Evolutionary conservation across 2,888 invertebrate species (phyloP), one percentile per base, ranked within the genome.

Genomic region (Entomobrya proxima): DNA sequence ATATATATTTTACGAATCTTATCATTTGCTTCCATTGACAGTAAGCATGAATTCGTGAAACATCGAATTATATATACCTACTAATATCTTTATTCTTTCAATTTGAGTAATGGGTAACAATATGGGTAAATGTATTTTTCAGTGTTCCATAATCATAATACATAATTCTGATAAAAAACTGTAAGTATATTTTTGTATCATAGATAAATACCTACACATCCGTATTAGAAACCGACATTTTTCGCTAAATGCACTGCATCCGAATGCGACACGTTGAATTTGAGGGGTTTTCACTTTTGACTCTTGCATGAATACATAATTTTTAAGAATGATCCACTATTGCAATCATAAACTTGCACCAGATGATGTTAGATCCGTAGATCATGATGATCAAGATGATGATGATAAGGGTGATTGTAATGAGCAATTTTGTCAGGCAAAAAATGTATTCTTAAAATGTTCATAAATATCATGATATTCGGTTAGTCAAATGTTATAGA

Each of bases 241-340:
- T 52, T 67, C 50, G n/a, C n/a, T n/a, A n/a, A n/a, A n/a, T n/a
- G n/a, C 24, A 67, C 47, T 58, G n/a, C n/a, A 61, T 78, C 78
- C n/a, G n/a, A n/a, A n/a, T 47, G 52, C 78, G 67, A 52, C 79
- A 80, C 55, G 69, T 80, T 80, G 67, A 78, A 69, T 80, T n/a
- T n/a, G n/a, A n/a, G n/a, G 67, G 18, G n/a, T 80, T 78, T 37
- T 40, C 67, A 35, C 32, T 1, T 61, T 58, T 61, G 64, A 64
- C 78, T 35, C 64, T 67, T 37, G 69, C 67, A 69, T 69, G 44
- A 37, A 47, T 80, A 47, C 32, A 58, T 76, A 18, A 35, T 69
- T 50, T 35, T 30, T 35, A 69, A 69, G 52, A 37, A 78, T 78
- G 64, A 64, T 35, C 52, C 18, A 75, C n/a, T 67, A 78, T 61